A percentile compares a stretch with the other conserved stretches of the same genome.
phyloP scores from a whole-genome alignment of 2,113 vertebrate species.

The Miniopterus natalensis region DNA sequence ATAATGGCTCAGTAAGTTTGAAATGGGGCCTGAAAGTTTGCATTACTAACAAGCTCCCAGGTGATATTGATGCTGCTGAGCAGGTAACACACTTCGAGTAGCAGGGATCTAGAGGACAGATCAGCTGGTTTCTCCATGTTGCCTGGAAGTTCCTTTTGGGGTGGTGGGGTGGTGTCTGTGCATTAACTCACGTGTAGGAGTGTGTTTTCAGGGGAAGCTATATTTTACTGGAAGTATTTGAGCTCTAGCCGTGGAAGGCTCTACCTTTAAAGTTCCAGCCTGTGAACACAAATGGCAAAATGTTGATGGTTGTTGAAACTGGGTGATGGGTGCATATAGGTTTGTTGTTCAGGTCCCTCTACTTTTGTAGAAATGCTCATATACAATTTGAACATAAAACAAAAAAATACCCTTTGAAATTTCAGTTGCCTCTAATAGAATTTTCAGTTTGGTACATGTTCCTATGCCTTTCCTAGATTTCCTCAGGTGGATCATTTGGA shows the following conservation, averaged over 20 bases:
- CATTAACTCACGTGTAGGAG: not conserved
- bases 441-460: slow-evolving; percentile 16
- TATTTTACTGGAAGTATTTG: slow-evolving; percentile 45
- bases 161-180: not conserved
- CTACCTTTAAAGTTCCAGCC: slow-evolving; percentile 34
- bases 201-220: not conserved
- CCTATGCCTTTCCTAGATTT: slow-evolving; percentile 8
- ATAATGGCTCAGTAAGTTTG: not conserved
- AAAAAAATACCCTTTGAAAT: slow-evolving; percentile 39
- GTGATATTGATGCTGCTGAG: not conserved
- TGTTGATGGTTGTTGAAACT: not conserved
- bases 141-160: not conserved
- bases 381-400: slow-evolving; percentile 34
- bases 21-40: not conserved
- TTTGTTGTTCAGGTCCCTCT: not conserved
- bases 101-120: not conserved
- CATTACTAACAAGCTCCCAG: not conserved
- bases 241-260: not conserved
- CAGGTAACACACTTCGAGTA: not conserved
- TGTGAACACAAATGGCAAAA: not conserved
- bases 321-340: not conserved
- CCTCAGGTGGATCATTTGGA: slow-evolving; percentile 47
- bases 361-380: not conserved
- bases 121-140: not conserved
- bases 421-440: slow-evolving; percentile 7